Percentiles rank a stretch among this genome's conserved stretches.
Evolutionary conservation across 2,888 invertebrate species (phyloP).

Genomic region (Caenorhabditis sp.): DNA sequence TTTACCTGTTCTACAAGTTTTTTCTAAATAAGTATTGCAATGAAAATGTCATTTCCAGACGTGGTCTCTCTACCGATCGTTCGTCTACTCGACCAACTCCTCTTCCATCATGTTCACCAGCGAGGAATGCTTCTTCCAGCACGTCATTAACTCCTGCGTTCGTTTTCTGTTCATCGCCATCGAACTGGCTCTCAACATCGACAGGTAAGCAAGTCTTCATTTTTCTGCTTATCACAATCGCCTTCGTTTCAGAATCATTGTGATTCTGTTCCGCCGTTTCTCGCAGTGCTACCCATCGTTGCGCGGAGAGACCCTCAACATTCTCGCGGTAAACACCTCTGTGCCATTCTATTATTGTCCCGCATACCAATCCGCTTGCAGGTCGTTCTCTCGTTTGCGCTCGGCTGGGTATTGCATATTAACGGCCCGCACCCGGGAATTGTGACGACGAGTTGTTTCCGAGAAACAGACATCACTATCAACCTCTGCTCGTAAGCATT

Average conservation of each 20-base stretch:
- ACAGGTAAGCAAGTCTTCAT: constrained; percentile 25
- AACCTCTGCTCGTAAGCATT: constrained; percentile 53
- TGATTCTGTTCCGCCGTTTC: constrained; percentile 28
- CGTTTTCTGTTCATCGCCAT: constrained; percentile 39
- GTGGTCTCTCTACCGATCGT: constrained; percentile 55
- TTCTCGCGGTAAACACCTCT: constrained; percentile 35
- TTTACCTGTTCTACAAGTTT: too few relatives aligned
- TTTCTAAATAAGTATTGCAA: too few relatives aligned
- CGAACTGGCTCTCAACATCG: constrained; percentile 44
- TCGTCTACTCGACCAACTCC: constrained; percentile 28
- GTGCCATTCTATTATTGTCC: not conserved
- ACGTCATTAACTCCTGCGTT: constrained; percentile 50
- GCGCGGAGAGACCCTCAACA: constrained; percentile 27
- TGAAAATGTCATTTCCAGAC: constrained; percentile 23
- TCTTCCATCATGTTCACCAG: constrained; percentile 37
- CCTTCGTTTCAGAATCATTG: constrained; percentile 32
- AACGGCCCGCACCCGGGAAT: constrained; percentile 25
- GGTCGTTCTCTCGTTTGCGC: constrained; percentile 37
- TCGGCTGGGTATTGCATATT: constrained; percentile 28
- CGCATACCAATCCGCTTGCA: constrained; percentile 9
- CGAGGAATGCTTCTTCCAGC: constrained; percentile 47
- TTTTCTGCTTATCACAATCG: too few relatives aligned
- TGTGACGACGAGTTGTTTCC: constrained; percentile 47
- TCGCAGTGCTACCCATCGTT: constrained; percentile 26
- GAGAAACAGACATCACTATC: constrained; percentile 50